phyloP scores from a whole-genome alignment of 2,797 vertebrate species.

The Allobates femoralis region DNA sequence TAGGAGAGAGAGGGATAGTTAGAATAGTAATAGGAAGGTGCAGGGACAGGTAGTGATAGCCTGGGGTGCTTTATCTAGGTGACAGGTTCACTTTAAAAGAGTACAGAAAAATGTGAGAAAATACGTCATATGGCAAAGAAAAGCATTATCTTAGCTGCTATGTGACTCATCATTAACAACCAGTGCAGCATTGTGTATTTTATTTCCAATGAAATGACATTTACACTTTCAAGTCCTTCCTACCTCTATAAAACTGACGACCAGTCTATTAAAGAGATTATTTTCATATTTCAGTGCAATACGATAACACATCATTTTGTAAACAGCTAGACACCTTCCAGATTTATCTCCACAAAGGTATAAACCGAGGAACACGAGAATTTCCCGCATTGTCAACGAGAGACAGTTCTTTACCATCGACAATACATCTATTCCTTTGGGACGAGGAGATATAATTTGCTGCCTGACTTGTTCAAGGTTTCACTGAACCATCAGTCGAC shows the following conservation, averaged over 20 bases:
- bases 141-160: too few species aligned
- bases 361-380: constrained; percentile 8
- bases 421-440: constrained; percentile 27
- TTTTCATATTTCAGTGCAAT: background rate
- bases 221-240: background rate
- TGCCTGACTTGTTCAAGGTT: constrained; percentile 47
- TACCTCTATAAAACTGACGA: background rate
- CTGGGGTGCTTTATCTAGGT: too few species aligned
- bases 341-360: background rate
- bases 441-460: constrained; percentile 49
- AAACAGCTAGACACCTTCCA: background rate
- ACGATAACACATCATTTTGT: background rate
- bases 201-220: too few species aligned
- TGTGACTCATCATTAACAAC: too few species aligned
- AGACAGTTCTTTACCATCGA: constrained; percentile 28
- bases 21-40: too few species aligned
- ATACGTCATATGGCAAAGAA: too few species aligned
- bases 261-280: background rate
- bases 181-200: too few species aligned
- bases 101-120: too few species aligned
- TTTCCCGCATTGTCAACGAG: constrained; percentile 20
- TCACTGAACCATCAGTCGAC: constrained; percentile 35
- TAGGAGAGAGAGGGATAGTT: too few species aligned
- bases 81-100: too few species aligned
- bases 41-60: too few species aligned